Base-by-base conservation (phyloP, 1,140 invertebrate species). In the Pseudoatta argentina region DNA sequence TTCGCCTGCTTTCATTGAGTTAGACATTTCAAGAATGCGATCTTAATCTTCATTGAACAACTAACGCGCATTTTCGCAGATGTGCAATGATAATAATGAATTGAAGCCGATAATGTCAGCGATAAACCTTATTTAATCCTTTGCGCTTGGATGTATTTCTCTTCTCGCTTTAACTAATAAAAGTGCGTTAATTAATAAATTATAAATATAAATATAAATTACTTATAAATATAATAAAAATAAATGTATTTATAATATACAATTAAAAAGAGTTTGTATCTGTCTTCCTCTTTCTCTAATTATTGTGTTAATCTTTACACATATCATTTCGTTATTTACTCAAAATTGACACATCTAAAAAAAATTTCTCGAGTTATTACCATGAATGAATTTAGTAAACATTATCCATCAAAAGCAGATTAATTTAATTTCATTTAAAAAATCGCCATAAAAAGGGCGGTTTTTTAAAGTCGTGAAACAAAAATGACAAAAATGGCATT, bases 1-100 rank as follows among this genome's bases (percentile, higher is more conserved):
- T 57, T 76, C 86, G 30, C 61, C 63, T 53, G 48, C n/a, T 53
- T 69, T 71, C 88, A 51, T 63, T 67, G 77, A 51, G 72, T 63
- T 71, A 89, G 86, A 89, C 53, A 77, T 90, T 87, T 90, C 89
- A 87, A 85, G 89, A 90, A 90, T 89, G 86, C 51, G 89, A 89
- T 89, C 64, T 61, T 86, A 89, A 89, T 87, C 88, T 83, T 78
- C 39, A 63, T 51, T 75, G 72, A 69, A 73, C 55, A 78, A 61
- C 12, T 53, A 81, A 67, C 72, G 63, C 77, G 34, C 79, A 21
- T 69, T 48, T 83, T 16, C 39, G 18, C 66, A 44, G 44, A 59
- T 82, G 67, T 21, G 55, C 67, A 16, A 51, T n/a, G 57, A 61
- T 83, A 55, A n/a, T 30, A 18, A 44, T 72, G 72, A 39, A 39